Percentiles rank a stretch among this genome's conserved stretches.
Conservation (phyloP, 2,113 vertebrate genomes). For the Tragelaphus scriptus region DNA sequence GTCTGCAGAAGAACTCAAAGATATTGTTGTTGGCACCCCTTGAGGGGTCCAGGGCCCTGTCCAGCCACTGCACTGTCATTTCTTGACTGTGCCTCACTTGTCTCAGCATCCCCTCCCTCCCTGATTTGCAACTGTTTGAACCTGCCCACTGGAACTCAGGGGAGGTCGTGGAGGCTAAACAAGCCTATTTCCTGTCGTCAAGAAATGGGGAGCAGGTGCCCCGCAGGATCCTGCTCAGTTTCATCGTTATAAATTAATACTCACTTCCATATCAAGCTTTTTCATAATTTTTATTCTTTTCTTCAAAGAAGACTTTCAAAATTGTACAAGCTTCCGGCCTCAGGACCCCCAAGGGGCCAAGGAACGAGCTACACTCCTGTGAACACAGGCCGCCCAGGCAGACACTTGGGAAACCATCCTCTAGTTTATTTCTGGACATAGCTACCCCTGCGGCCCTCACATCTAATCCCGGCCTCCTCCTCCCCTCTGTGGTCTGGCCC, state of each 20-base stretch:
- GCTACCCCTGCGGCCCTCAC: too few relatives aligned
- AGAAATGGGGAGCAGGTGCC: neutral
- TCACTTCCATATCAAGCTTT: neutral
- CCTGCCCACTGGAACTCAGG: neutral
- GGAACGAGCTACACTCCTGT: neutral
- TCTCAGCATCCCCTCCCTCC: neutral
- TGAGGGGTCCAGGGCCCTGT: neutral
- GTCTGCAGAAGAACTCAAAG: neutral
- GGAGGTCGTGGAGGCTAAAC: neutral
- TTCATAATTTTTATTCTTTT: neutral
- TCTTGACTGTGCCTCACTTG: neutral
- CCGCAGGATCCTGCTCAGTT: neutral
- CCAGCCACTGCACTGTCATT: accelerated
- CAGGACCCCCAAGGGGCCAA: neutral
- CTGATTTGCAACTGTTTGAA: neutral
- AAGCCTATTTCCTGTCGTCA: neutral
- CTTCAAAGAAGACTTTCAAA: neutral
- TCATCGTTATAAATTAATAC: neutral
- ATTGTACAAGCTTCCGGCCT: neutral
- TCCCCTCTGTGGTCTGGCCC: neutral
- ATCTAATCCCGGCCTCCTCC: neutral
- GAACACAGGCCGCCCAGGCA: neutral
- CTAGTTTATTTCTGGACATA: neutral
- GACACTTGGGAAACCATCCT: neutral
- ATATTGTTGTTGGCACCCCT: neutral